phyloP scores from a whole-genome alignment of 2,797 vertebrate genomes.

The Megalops cyprinoides region DNA sequence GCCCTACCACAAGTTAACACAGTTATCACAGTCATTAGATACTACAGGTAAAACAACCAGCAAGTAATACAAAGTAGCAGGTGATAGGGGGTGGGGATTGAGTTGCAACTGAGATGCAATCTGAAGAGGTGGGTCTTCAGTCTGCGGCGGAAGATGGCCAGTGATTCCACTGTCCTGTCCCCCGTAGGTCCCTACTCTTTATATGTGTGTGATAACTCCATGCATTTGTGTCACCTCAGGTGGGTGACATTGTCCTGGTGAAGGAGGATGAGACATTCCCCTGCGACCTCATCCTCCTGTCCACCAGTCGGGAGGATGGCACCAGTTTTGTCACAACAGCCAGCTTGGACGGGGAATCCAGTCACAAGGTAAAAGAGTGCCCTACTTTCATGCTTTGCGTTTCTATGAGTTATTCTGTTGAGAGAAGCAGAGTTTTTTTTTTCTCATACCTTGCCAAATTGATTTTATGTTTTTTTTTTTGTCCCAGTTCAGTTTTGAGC shows the following conservation, averaged over 20 bases:
- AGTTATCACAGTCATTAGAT: no score
- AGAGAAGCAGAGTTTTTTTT: neutral
- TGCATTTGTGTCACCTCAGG: conserved; percentile 72
- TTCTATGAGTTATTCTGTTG: neutral
- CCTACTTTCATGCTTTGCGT: neutral
- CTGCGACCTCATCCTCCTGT: conserved; percentile 92
- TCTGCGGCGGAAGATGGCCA: no score
- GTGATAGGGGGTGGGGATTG: neutral
- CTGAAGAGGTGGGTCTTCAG: neutral
- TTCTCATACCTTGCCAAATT: neutral
- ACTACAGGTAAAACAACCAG: no score
- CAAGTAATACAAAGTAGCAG: neutral
- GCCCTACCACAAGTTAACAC: no score
- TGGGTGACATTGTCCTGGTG: conserved; percentile 91
- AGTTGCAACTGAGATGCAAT: neutral
- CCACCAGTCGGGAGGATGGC: conserved; percentile 87
- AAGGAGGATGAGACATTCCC: conserved; percentile 94
- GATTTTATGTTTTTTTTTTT: neutral
- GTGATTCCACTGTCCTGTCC: no score
- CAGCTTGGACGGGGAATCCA: conserved; percentile 95
- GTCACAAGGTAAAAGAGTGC: conserved; percentile 83
- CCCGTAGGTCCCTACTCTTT: no score
- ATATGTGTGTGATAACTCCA: no score
- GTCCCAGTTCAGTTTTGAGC: neutral
- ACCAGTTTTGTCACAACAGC: conserved; percentile 95